Base-by-base conservation (phyloP, 37 sponge, comb jelly and placozoan genomes). In the Spongia lamella region DNA sequence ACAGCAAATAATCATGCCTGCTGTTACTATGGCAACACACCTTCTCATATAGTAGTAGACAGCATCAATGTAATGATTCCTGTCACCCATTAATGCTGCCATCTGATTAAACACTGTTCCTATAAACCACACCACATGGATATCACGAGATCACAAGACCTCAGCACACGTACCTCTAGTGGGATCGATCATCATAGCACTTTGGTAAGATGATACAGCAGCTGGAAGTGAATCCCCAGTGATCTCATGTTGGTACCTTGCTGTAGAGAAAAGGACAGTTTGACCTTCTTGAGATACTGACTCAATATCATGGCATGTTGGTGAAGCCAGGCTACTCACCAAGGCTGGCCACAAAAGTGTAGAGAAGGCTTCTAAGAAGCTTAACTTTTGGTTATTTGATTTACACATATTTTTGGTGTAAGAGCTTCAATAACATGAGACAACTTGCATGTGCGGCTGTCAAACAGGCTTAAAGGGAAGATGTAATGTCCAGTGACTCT, bases 21-120 rank as follows among this genome's bases (percentile, higher is more conserved):
- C 31, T 26, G 22, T 51, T 51, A 72, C 53, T 53, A 24, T 16
- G 33, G 27, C 3, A 32, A 3, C 54, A 25, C 47, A 90, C 91
- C 91, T 85, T 37, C 86, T 81, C 78, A 70, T 56, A 43, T 90
- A 90, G 63, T 90, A 90, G 67, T 85, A 90, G 21, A 77, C 78
- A 21, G 91, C 86, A 65, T 90, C 86, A 39, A 80, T 50, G 20
- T 21, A 43, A 20, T 81, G 67, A 32, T 90, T 76, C 78, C 82
- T 84, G 63, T 80, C 63, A 1, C 78, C 91, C 15, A 73, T 69
- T 49, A 90, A 67, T 22, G 80, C 86, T 11, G 91, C 91, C 11
- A 90, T 63, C 79, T 90, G 91, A 56, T 90, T 90, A 68, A 75
- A 90, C 1, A 75, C 62, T 21, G 79, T 53, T 4, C 91, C 91